Conservation (phyloP, 2,113 vertebrate species). For the Anoplopoma fimbria region DNA sequence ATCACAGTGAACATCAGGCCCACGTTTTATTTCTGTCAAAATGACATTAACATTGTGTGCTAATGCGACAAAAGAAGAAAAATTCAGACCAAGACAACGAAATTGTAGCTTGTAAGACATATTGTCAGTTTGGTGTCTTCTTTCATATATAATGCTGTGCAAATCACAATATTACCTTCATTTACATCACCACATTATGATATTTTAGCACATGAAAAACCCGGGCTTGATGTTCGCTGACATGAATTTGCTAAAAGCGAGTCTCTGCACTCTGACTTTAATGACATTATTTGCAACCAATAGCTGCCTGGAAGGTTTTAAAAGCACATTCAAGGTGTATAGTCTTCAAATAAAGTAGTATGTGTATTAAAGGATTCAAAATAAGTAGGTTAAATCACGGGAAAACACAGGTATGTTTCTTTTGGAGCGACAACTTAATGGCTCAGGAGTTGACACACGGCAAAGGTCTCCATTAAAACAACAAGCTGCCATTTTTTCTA, state of each 20-base stretch:
- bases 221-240: constrained; percentile 14
- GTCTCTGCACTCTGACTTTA: background rate
- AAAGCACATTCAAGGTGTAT: constrained; percentile 21
- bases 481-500: constrained; percentile 3
- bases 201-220: background rate
- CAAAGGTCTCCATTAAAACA: background rate
- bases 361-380: background rate
- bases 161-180: background rate
- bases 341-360: background rate
- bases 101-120: background rate
- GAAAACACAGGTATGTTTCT: constrained; percentile 7
- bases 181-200: constrained; percentile 10
- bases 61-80: background rate
- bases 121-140: background rate
- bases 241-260: background rate
- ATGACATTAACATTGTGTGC: background rate
- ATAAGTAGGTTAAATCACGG: background rate
- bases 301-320: constrained; percentile 34
- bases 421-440: background rate
- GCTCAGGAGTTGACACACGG: background rate
- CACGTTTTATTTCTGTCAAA: background rate
- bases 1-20: background rate
- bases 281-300: constrained; percentile 9
- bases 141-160: background rate
- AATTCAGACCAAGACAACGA: background rate